Evolutionary conservation across 35 echinoderm and acorn worm genomes (phyloP).

Genomic region (Ophiothrix spiculata): DNA sequence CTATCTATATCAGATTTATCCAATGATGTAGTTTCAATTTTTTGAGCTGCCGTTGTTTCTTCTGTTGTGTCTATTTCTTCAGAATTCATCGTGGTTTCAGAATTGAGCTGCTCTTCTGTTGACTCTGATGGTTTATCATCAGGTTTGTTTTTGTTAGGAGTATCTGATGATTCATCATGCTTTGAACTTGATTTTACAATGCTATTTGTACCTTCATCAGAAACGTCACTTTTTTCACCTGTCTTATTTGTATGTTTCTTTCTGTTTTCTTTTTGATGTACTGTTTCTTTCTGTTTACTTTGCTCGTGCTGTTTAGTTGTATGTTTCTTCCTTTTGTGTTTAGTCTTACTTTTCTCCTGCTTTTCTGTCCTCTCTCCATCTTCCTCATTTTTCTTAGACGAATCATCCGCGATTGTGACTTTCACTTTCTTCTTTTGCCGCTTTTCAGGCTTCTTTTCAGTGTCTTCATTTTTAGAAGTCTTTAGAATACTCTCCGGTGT

Average conservation of each 20-base stretch:
- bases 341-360: not conserved
- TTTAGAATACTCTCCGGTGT: not conserved
- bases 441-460: not conserved
- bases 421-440: not conserved
- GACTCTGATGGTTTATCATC: too few relatives aligned
- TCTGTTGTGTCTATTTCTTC: too few relatives aligned
- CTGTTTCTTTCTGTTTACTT: not conserved
- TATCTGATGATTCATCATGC: too few relatives aligned
- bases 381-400: conserved; percentile 8
- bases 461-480: not conserved
- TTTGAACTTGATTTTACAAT: too few relatives aligned
- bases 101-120: too few relatives aligned
- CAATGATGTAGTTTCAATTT: not conserved
- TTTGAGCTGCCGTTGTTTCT: too few relatives aligned
- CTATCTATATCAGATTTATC: not conserved
- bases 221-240: too few relatives aligned
- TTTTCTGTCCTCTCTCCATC: not conserved
- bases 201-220: too few relatives aligned
- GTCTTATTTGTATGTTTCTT: not conserved
- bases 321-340: not conserved
- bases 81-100: too few relatives aligned
- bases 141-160: too few relatives aligned
- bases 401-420: not conserved
- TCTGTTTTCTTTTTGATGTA: not conserved
- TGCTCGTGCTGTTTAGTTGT: not conserved